Conservation (phyloP, 1,140 invertebrate species). For the Geopemphigus sp. region DNA sequence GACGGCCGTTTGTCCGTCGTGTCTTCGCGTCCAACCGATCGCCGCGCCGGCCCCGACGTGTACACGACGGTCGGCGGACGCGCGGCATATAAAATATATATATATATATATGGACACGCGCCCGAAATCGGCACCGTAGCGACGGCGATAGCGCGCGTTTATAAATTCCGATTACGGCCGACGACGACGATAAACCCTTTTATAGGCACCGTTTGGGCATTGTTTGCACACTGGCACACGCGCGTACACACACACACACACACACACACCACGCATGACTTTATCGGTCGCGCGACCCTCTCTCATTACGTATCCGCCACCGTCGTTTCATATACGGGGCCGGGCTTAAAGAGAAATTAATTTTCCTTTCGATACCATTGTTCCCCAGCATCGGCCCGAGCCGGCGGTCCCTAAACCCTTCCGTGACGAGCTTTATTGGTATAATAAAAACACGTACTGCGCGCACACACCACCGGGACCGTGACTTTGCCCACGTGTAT, state of each 20-base stretch:
- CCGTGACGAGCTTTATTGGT: constrained; percentile 50
- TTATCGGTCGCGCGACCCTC: constrained; percentile 40
- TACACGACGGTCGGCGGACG: too few species aligned
- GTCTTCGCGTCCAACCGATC: too few species aligned
- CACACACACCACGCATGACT: constrained; percentile 38
- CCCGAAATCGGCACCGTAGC: not conserved
- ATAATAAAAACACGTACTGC: constrained; percentile 47
- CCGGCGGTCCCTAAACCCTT: constrained; percentile 42
- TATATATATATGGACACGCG: too few species aligned
- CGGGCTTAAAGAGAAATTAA: constrained; percentile 49
- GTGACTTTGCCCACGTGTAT: constrained; percentile 33
- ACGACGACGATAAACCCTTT: constrained; percentile 48
- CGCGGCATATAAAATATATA: too few species aligned
- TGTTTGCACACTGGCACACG: constrained; percentile 47
- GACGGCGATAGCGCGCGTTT: not conserved
- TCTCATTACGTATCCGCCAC: constrained; percentile 40
- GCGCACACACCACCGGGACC: not conserved
- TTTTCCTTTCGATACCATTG: constrained; percentile 50
- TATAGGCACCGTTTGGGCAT: constrained; percentile 46
- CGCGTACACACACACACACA: too few species aligned
- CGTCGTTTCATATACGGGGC: constrained; percentile 29
- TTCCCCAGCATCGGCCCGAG: constrained; percentile 2
- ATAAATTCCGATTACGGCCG: constrained; percentile 42
- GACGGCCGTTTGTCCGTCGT: too few species aligned
- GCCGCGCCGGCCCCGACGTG: too few species aligned